phyloP scores from a whole-genome alignment of 1,140 invertebrate genomes.

The Hypothenemus hampei region DNA sequence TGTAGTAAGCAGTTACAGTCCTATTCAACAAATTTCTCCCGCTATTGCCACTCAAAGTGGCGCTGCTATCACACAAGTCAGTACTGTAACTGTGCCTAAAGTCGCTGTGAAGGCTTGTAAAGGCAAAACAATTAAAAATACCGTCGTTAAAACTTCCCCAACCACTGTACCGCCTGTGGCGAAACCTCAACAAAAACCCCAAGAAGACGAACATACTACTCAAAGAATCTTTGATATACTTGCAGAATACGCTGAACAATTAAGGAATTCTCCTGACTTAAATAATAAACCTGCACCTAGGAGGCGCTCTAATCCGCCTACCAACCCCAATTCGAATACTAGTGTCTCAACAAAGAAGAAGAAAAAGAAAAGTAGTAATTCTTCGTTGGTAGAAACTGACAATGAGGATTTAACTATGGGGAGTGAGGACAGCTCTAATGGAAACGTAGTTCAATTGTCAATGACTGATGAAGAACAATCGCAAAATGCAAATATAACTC shows the following conservation, averaged over 20 bases:
- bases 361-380: conserved; percentile 9
- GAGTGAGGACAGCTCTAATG: conserved; percentile 66
- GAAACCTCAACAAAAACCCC: conserved; percentile 66
- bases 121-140: conserved; percentile 44
- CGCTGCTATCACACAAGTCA: conserved; percentile 40
- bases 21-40: conserved; percentile 54
- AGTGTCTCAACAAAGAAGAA: conserved; percentile 58
- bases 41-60: conserved; percentile 52
- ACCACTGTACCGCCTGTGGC: conserved; percentile 57
- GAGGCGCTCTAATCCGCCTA: conserved; percentile 66
- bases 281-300: conserved; percentile 77
- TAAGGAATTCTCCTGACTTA: conserved; percentile 70
- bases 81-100: conserved; percentile 48
- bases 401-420: conserved; percentile 64
- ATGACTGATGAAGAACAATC: conserved; percentile 46
- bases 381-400: conserved; percentile 44
- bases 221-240: conserved; percentile 76
- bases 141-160: conserved; percentile 14
- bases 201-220: conserved; percentile 76
- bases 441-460: conserved; percentile 55
- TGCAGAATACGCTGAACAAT: conserved; percentile 73
- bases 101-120: conserved; percentile 51
- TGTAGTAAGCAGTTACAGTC: conserved; percentile 54
- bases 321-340: conserved; percentile 62
- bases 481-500: conserved; percentile 33